These are phyloP conservation scores for Antheraea pernyi DNA, from an alignment of 1,140 invertebrate species.

Conservation along the genomic window DNA sequence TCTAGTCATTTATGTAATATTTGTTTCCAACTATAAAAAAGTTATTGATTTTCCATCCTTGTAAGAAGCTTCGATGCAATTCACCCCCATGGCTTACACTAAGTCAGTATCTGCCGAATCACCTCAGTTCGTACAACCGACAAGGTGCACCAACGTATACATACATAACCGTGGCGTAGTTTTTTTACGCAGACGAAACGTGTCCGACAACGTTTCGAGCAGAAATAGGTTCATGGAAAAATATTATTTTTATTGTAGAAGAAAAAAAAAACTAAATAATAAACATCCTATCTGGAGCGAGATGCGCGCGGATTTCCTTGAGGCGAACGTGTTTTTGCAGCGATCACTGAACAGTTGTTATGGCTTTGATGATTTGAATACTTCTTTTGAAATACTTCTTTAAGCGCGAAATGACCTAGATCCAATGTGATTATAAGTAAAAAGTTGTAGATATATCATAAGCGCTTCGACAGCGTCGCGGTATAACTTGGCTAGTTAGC, in stretches of 20 bases:
- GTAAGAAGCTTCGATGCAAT: no score
- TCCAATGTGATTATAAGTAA: no score
- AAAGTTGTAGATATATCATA: no score
- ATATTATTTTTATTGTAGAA: background rate
- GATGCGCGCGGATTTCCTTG: background rate
- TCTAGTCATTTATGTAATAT: no score
- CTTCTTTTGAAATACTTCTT: no score
- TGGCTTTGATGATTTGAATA: background rate
- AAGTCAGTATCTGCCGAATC: no score
- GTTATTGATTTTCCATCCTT: no score
- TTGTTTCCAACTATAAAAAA: no score
- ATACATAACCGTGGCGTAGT: background rate
- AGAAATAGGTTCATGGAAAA: background rate
- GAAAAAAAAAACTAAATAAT: constrained; percentile 8
- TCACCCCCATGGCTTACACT: no score
- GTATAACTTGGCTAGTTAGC: no score
- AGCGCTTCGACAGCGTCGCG: no score
- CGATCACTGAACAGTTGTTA: background rate
- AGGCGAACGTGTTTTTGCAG: background rate
- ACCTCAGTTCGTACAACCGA: background rate
- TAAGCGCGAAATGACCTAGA: no score
- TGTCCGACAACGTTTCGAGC: background rate
- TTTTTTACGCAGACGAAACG: constrained; percentile 1
- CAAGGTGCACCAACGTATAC: background rate
- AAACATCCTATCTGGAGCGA: background rate